phyloP scores from a whole-genome alignment of 1,140 invertebrate genomes.

The Chrysoperla carnea region DNA sequence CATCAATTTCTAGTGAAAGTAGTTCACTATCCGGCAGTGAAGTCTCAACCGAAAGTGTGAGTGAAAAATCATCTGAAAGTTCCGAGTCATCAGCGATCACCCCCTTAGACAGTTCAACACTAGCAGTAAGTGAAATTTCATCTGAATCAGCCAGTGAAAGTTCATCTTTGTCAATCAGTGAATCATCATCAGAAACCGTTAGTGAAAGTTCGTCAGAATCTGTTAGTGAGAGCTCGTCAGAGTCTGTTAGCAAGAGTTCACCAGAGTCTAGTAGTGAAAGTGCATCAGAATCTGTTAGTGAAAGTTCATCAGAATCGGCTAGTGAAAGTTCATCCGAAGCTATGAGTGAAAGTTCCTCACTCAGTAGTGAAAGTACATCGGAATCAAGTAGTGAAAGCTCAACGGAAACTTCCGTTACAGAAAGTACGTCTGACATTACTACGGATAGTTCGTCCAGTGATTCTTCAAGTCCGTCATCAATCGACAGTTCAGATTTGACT shows the following conservation, averaged over 20 bases:
- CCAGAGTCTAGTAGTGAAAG: constrained; percentile 3
- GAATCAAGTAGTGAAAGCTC: no score
- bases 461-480: neutral
- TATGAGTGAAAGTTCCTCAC: constrained; percentile 2
- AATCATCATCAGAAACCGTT: constrained; percentile 5
- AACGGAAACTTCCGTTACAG: neutral
- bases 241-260: constrained; percentile 4
- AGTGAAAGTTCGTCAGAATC: constrained; percentile 1
- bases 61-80: constrained; percentile 1
- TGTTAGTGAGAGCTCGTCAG: constrained; percentile 1
- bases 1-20: constrained; percentile 5
- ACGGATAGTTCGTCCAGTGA: constrained; percentile 4
- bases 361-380: no score
- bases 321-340: constrained; percentile 8
- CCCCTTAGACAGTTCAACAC: neutral
- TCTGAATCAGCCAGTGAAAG: constrained; percentile 3
- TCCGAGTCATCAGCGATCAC: neutral
- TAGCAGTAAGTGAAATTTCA: constrained; percentile 5
- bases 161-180: neutral
- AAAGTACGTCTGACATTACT: constrained; percentile 5
- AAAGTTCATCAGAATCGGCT: constrained; percentile 7
- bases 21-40: constrained; percentile 6
- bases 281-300: constrained; percentile 6
- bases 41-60: constrained; percentile 6
- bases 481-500: constrained; percentile 2